Percentiles rank a stretch among this genome's conserved stretches.
Evolutionary conservation across 2,888 invertebrate species (phyloP).

Genomic region (Watsonalla cultraria): DNA sequence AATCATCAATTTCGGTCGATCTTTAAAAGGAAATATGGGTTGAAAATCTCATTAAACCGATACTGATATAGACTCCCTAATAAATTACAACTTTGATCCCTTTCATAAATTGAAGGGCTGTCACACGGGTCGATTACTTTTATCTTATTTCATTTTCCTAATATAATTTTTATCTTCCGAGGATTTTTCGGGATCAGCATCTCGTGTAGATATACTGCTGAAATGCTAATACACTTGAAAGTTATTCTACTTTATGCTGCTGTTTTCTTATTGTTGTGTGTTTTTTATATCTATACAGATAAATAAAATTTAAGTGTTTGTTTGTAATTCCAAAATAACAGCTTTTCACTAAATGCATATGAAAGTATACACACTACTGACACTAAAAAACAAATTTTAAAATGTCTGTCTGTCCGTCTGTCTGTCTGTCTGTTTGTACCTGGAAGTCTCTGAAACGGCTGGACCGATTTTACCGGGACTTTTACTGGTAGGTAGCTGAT

Average conservation of each 20-base stretch:
- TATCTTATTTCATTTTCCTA: constrained; percentile 29
- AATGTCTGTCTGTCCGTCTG: no score
- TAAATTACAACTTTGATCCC: constrained; percentile 57
- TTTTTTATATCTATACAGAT: no score
- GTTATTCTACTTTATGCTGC: neutral
- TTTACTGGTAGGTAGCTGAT: no score
- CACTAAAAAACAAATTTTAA: no score
- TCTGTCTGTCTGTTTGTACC: no score
- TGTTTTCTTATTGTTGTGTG: no score
- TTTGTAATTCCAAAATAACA: no score
- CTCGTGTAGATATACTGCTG: neutral
- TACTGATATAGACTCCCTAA: constrained; percentile 39
- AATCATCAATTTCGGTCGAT: constrained; percentile 9
- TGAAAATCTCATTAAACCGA: constrained; percentile 34
- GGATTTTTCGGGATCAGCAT: constrained; percentile 9
- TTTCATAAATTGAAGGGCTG: constrained; percentile 43
- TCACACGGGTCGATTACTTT: constrained; percentile 33
- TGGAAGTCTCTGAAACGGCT: no score
- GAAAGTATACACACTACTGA: no score
- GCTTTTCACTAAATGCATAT: no score
- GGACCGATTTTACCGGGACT: no score
- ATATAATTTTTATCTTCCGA: constrained; percentile 19
- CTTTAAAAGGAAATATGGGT: constrained; percentile 17
- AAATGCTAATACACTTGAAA: neutral
- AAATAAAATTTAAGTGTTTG: no score